phyloP scores from a whole-genome alignment of 2,113 vertebrate species.

The Echinops telfairi region DNA sequence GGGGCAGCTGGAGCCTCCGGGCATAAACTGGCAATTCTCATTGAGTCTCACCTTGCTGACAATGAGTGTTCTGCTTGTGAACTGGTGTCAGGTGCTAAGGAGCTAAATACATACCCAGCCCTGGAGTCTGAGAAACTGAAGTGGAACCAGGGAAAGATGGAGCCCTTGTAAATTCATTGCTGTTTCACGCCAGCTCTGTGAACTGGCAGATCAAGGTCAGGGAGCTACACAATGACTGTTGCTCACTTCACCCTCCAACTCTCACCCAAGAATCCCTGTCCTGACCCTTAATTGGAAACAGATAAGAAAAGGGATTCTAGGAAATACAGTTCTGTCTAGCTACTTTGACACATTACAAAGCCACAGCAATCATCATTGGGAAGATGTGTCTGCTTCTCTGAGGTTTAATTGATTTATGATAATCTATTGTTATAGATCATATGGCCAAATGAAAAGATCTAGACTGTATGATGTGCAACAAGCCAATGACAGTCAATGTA shows the following conservation, averaged over 20 bases:
- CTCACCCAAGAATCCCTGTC: background rate
- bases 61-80: background rate
- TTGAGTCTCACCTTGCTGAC: no score
- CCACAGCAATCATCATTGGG: background rate
- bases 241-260: background rate
- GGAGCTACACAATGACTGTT: background rate
- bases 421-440: background rate
- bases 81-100: background rate
- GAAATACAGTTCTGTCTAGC: background rate
- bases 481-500: background rate
- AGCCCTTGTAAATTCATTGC: background rate
- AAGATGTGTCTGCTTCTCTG: background rate
- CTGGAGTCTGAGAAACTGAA: background rate
- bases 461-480: slow-evolving; percentile 36
- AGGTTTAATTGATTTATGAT: slow-evolving; percentile 38
- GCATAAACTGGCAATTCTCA: no score
- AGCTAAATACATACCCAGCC: background rate
- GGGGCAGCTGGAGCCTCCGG: background rate
- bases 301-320: background rate
- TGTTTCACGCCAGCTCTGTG: background rate
- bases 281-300: background rate
- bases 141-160: background rate
- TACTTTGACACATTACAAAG: background rate
- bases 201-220: background rate
- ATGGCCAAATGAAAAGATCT: slow-evolving; percentile 26